A percentile compares a stretch with the other conserved stretches of the same genome.
Evolutionary conservation across 2,113 vertebrate species (phyloP).

Genomic region (Pangasianodon hypophthalmus): DNA sequence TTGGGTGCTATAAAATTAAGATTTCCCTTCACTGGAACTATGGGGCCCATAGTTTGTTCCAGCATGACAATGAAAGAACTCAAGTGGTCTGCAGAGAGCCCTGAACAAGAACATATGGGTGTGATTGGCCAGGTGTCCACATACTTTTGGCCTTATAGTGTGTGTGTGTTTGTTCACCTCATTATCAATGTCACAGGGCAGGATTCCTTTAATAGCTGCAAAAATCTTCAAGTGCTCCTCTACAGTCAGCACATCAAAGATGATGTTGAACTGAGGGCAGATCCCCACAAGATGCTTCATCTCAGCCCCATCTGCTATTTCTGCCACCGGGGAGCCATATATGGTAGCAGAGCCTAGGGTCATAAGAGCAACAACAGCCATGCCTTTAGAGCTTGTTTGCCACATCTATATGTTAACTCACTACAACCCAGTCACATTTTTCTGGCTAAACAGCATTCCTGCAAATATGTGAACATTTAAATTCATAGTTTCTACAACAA

Average conservation of each 20-base stretch:
- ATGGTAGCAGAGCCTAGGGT: conserved; percentile 83
- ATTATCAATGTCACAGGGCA: conserved; percentile 76
- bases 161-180: conserved; percentile 73
- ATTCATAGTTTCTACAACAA: background rate
- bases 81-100: no score
- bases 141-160: background rate
- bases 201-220: conserved; percentile 92
- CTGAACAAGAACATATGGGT: background rate
- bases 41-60: background rate
- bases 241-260: conserved; percentile 93
- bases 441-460: background rate
- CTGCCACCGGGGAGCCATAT: conserved; percentile 85
- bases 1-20: background rate
- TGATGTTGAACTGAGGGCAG: conserved; percentile 93
- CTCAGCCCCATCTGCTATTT: conserved; percentile 87
- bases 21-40: background rate
- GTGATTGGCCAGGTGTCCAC: background rate
- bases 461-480: background rate
- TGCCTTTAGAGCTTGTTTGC: background rate
- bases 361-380: background rate
- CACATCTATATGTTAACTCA: background rate
- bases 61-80: background rate
- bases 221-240: conserved; percentile 95
- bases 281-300: conserved; percentile 91
- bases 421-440: background rate